Evolutionary conservation across 2,113 vertebrate species (phyloP).

Genomic region (Barnardius zonarius): DNA sequence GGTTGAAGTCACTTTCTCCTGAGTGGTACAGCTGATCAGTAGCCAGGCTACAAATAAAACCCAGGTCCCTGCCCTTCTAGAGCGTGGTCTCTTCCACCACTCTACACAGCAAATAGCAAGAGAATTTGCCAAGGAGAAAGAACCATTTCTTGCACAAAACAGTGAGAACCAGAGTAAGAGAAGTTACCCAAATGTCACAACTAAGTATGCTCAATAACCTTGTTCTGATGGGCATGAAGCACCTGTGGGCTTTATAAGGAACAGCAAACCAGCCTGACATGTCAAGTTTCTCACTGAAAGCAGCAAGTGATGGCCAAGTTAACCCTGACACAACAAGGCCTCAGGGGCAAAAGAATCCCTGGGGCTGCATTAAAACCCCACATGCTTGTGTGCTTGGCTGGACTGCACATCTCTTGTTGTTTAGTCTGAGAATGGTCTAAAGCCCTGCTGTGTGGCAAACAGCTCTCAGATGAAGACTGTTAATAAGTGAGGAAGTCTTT

Average conservation of each 20-base stretch:
- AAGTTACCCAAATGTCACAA: neutral
- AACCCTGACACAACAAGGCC: neutral
- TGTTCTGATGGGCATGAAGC: neutral
- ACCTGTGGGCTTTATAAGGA: neutral
- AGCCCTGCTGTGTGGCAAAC: neutral
- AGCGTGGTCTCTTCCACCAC: neutral
- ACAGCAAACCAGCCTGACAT: neutral
- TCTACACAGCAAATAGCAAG: neutral
- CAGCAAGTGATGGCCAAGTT: neutral
- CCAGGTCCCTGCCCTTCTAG: neutral
- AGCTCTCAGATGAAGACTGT: neutral
- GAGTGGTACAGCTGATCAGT: neutral
- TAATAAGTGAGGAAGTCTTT: neutral
- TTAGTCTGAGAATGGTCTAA: neutral
- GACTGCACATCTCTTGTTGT: neutral
- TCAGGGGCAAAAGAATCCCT: neutral
- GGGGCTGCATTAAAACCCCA: neutral
- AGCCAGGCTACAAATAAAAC: neutral
- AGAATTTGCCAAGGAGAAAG: neutral
- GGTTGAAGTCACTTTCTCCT: neutral
- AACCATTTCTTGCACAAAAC: neutral
- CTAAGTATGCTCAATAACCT: neutral
- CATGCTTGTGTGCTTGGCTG: neutral
- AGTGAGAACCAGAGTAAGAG: neutral
- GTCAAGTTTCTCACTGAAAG: neutral